Evolutionary conservation across 92 coral and sea anemone genomes (phyloP), one percentile per base, ranked within the genome.

Genomic region (Micromussa lordhowensis): DNA sequence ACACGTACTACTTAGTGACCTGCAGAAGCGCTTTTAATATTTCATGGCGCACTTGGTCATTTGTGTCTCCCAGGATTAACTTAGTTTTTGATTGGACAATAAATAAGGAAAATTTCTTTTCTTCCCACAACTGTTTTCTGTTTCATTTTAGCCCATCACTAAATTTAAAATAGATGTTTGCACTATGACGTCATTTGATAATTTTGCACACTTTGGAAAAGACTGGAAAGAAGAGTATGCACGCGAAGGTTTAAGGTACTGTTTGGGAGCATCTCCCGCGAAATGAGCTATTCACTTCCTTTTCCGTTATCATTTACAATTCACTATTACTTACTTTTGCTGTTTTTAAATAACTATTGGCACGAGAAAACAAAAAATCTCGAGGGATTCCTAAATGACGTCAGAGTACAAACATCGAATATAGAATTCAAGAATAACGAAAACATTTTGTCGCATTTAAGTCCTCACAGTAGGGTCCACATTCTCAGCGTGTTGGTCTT

Each of bases 381-480:
- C 24, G 0, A 24, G 16, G 40, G 24, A 35, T 16, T 71, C 48
- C 24, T 36, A 19, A 7, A 73, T 73, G 78, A 73, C 78, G 49
- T 36, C 24, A 36, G 19, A 73, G 26, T 73, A 53, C 6, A 36
- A 38, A 35, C 44, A 21, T 15, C 7, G 16, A 31, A 17, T 11
- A 32, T 71, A 70, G 35, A 32, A 73, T 36, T 73, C n/a, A n/a
- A n/a, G 53, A 35, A 34, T 44, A 8, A 44, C 32, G 19, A 13
- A 29, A 38, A n/a, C 5, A 70, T 21, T 74, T 55, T 28, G 31
- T 24, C 0, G 36, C 28, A 74, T 73, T 84, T 81, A 84, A 55
- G 88, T 84, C 73, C 88, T 84, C 28, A 29, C 69, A 8, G 34
- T 30, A n/a, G 87, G 40, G 34, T 72, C 86, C 28, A 17, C 44